Base-by-base conservation (phyloP, 2,797 vertebrate genomes). In the Serranus cabrilla region DNA sequence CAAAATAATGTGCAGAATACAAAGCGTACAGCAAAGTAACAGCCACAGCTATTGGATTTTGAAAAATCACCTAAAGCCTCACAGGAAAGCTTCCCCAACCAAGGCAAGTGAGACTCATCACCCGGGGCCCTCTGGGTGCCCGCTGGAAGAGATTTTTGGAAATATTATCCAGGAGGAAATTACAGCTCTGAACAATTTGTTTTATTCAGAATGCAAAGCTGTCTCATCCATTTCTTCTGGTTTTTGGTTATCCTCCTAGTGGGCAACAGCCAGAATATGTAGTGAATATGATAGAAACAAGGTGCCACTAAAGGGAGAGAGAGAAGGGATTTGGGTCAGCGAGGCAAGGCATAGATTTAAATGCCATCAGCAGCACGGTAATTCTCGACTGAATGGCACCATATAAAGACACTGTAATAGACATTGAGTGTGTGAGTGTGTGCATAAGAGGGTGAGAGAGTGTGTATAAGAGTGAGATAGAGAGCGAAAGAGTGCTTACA, bases 101-200 rank as follows among this genome's bases (percentile, higher is more conserved):
- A 40, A 72, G 57, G 85, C 54, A 69, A 74, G 83, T 60, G 52
- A 81, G 74, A 82, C 71, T 86, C 78, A 78, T 89, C 87, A 89
- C 78, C 58, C 51, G 18, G 57, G 80, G 78, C 77, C 80, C 73
- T 65, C 25, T 55, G 56, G 66, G 71, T 68, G 76, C 60, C 56
- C 52, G 61, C 81, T 79, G 82, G 78, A 65, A 76, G 76, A 71
- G 85, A 74, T 82, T 85, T 91, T 79, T 12, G 23, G 68, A 89
- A 89, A 77, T 80, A 78, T 80, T 90, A 85, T 90, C 71, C 80
- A 14, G 67, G 49, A 75, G 81, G 80, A 74, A 90, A 87, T 77
- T 77, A 79, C 73, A 87, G 65, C 76, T 42, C 72, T 59, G 75
- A 84, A 84, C 71, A 43, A 80, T 91, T 88, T 81, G 45, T 70